Base-by-base conservation (phyloP, 2,113 vertebrate species). In the Picathartes gymnocephalus region DNA sequence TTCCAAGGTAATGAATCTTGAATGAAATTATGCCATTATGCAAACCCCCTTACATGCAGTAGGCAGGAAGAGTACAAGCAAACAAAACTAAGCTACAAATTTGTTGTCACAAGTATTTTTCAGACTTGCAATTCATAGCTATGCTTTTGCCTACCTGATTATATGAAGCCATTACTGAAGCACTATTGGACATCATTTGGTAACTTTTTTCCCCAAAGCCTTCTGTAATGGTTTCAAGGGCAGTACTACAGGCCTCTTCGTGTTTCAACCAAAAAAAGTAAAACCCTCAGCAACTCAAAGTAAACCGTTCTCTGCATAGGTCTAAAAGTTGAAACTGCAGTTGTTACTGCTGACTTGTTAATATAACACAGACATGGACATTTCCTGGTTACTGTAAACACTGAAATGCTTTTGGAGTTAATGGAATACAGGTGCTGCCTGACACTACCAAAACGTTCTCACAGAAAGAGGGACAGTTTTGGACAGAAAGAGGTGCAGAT, bases 371-470 rank as follows among this genome's bases (percentile, higher is more conserved):
- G 95, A 86, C 96, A 84, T 93, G 8, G 74, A 96, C 96, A 97
- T 96, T 97, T 97, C 95, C 97, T 97, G 96, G 94, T 96, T 96
- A 96, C 92, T 96, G 88, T 96, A 96, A 97, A 97, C 98, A 98
- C 97, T 98, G 97, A 98, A 97, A 98, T 97, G 94, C 98, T 96
- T 97, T 97, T 92, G 94, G 93, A 97, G 94, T 95, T 98, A 98
- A 99, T 98, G 93, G 96, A 97, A 98, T 97, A 98, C 98, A 98
- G 98, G 97, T 98, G 98, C 81, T 93, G 92, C 93, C 95, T 86
- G 96, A 90, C 68, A 92, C 95, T 97, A 96, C 97, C 95, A 98
- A 98, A 98, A 97, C 86, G 97, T 98, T 98, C 98, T 97, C 98
- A 98, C 98, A 98, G 95, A 95, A 97, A 91, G 78, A 83, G 78